Percentiles rank a stretch among this genome's conserved stretches.
Evolutionary conservation across 2,797 vertebrate species (phyloP).

Genomic region (Ambastaia sidthimunki): DNA sequence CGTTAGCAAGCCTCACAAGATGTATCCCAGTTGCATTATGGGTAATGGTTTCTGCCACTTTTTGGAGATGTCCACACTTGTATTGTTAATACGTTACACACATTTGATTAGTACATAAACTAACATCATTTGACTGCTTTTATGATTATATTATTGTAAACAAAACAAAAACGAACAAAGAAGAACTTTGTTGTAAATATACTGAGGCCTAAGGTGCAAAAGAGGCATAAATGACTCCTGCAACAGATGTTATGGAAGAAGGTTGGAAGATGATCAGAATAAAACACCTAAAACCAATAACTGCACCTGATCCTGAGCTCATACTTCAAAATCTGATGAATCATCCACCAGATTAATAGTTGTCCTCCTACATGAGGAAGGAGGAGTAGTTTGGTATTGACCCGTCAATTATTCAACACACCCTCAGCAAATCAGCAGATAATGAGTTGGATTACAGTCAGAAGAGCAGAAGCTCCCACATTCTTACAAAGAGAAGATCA

Average conservation of each 20-base stretch:
- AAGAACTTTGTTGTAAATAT: no score
- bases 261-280: background rate
- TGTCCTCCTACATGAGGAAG: constrained; percentile 11
- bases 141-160: no score
- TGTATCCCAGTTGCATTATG: background rate
- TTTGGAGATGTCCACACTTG: no score
- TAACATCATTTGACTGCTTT: no score
- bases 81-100: no score
- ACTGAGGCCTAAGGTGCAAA: no score
- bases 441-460: constrained; percentile 48
- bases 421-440: constrained; percentile 46
- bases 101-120: no score
- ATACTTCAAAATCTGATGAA: constrained; percentile 7
- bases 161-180: no score
- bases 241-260: background rate
- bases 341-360: background rate
- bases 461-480: constrained; percentile 6
- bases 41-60: background rate
- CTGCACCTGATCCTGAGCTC: background rate
- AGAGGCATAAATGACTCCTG: background rate
- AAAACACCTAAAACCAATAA: background rate
- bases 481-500: constrained; percentile 22
- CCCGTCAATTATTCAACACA: constrained; percentile 54
- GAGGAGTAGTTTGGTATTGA: constrained; percentile 48
- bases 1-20: background rate